These are phyloP conservation scores for Phocoena phocoena DNA, from an alignment of 2,113 vertebrate species.

Conservation along the genomic window DNA sequence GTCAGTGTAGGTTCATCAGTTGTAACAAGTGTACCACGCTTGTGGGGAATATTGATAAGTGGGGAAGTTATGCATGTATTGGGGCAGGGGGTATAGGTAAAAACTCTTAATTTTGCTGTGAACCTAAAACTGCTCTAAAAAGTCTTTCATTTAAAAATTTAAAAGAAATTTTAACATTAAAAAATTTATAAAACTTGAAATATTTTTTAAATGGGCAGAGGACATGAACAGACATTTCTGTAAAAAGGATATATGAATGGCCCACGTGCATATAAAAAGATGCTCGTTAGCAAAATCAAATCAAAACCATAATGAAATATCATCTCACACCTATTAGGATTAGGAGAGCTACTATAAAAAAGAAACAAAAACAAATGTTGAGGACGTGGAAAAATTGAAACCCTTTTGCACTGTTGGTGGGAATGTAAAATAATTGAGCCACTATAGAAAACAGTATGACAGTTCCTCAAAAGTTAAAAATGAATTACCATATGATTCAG, in stretches of 20 bases:
- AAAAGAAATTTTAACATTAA: not conserved
- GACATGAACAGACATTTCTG: not conserved
- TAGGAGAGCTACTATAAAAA: not conserved
- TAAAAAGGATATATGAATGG: not conserved
- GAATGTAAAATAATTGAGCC: not conserved
- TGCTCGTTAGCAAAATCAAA: not conserved
- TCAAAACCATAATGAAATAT: not conserved
- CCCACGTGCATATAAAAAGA: not conserved
- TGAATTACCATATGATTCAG: not conserved
- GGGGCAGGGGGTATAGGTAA: no score
- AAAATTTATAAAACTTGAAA: not conserved
- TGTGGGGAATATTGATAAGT: not conserved
- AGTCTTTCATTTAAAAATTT: not conserved
- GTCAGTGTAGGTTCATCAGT: not conserved
- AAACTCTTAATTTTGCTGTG: not conserved
- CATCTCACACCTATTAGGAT: not conserved
- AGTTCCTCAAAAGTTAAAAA: not conserved
- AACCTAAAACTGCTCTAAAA: not conserved
- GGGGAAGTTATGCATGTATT: not conserved
- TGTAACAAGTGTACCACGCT: not conserved
- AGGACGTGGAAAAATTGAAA: not conserved
- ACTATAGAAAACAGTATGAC: not conserved
- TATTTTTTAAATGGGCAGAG: not conserved
- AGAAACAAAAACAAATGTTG: not conserved
- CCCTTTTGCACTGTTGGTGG: not conserved